Percentiles rank a stretch among this genome's conserved stretches.
Evolutionary conservation across 1,140 invertebrate genomes (phyloP).

Genomic region (Eufriesea mexicana): DNA sequence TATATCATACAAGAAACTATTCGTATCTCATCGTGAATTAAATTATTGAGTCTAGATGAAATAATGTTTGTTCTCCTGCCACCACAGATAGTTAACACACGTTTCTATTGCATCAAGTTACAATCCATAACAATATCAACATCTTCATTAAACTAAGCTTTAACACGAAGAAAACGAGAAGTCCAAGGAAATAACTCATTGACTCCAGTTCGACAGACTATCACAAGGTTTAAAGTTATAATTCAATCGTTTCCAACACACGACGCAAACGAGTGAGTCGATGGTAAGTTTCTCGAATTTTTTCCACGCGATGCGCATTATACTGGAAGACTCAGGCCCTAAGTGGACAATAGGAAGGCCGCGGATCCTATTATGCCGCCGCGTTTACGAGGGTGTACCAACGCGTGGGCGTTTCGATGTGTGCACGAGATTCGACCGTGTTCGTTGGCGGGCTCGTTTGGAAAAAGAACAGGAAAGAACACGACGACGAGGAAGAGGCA

Average conservation of each 20-base stretch:
- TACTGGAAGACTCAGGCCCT: conserved; percentile 43
- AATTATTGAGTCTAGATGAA: neutral
- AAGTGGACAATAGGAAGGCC: conserved; percentile 66
- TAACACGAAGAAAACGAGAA: no score
- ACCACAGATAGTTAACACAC: neutral
- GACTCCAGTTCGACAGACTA: no score
- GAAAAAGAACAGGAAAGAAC: conserved; percentile 21
- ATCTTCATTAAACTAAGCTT: no score
- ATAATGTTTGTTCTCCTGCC: neutral
- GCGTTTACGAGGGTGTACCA: conserved; percentile 47
- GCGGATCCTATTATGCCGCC: conserved; percentile 51
- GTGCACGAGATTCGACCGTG: conserved; percentile 13
- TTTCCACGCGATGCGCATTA: neutral
- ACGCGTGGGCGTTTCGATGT: conserved; percentile 45
- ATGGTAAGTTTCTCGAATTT: neutral
- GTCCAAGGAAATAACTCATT: no score
- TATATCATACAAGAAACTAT: neutral
- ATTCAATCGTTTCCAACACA: neutral
- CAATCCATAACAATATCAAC: no score
- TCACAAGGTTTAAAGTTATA: no score
- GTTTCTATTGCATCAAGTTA: no score
- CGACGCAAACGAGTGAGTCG: no score
- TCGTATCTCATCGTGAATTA: neutral
- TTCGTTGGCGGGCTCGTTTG: conserved; percentile 42
- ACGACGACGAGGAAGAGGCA: conserved; percentile 2